phyloP scores from a whole-genome alignment of 2,797 vertebrate species.

The Borostomias antarcticus region DNA sequence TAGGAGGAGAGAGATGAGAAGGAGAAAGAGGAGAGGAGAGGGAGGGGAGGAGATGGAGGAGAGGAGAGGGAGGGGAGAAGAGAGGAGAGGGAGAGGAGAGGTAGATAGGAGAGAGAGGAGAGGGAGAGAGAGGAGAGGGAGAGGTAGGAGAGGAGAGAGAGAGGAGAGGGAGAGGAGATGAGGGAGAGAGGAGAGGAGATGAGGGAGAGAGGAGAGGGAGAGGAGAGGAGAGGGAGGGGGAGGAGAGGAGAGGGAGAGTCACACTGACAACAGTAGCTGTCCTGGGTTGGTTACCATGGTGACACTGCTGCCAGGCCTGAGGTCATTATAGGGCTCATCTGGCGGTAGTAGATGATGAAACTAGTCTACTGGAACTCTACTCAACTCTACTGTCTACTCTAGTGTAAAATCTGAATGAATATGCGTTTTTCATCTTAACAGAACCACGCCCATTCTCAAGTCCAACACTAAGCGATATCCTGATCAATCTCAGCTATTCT shows the following conservation, averaged over 20 bases:
- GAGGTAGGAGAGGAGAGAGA: background rate
- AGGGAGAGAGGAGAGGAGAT: too few relatives aligned
- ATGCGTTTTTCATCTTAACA: background rate
- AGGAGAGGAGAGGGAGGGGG: background rate
- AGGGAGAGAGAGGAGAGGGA: background rate
- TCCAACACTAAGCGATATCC: too few relatives aligned
- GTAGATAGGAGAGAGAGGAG: background rate
- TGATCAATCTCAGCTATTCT: too few relatives aligned
- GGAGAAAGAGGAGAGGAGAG: too few relatives aligned
- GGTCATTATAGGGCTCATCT: background rate
- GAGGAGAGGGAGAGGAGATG: too few relatives aligned
- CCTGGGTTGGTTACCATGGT: background rate
- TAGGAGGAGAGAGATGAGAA: too few relatives aligned
- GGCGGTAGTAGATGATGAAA: too few relatives aligned
- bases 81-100: background rate
- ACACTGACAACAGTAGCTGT: background rate
- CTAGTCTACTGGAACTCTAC: background rate
- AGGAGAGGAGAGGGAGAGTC: background rate
- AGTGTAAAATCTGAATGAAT: background rate
- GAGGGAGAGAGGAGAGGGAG: background rate
- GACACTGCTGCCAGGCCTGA: background rate
- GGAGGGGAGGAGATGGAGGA: too few relatives aligned
- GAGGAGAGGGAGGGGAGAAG: background rate
- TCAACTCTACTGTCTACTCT: background rate
- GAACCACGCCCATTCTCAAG: background rate